Base-by-base conservation (phyloP, 2,797 vertebrate genomes). In the Crotalus adamanteus region DNA sequence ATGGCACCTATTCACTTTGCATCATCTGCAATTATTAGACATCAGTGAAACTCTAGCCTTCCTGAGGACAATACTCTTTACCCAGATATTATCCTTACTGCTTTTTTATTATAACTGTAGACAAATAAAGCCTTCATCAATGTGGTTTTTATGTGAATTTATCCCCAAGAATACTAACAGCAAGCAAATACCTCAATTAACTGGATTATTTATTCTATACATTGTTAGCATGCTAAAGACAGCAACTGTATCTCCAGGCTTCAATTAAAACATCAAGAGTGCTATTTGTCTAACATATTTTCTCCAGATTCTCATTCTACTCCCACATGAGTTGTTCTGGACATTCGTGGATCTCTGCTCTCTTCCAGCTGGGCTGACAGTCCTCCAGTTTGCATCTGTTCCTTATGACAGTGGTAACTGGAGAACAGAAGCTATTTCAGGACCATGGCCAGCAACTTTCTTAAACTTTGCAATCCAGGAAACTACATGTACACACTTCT, bases 181-280 rank as follows among this genome's bases (percentile, higher is more conserved):
- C 47, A 93, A 95, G 93, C 94, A 94, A 92, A 91, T 2, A 92
- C 95, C 92, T 95, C 91, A 90, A 18, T 69, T 63, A 47, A 85
- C 96, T 96, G 96, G 97, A 97, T 97, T 97, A 97, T 97, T 98
- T 96, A 97, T 95, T 95, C 90, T 20, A 89, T 94, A 95, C 96
- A 94, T 95, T 95, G 95, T 95, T 94, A 96, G 94, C 1, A 22
- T 26, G 93, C 96, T 89, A 91, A 96, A 95, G 91, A 95, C 92
- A 97, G 96, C 92, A 93, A 94, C 95, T 85, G 63, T 92, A 90
- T 96, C 96, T 26, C 92, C 93, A 56, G 96, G 0, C 96, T 95
- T 97, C 96, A 95, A 95, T n/a, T 2, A 92, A 94, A 95, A 94
- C 89, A 97, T 96, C 93, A 92, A 95, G 51, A 4, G 0, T 94